Percentiles rank a stretch among this genome's conserved stretches.
These are phyloP conservation scores for Campopleginae sp. DNA, from an alignment of 2,888 invertebrate species.

Conservation along the genomic window DNA sequence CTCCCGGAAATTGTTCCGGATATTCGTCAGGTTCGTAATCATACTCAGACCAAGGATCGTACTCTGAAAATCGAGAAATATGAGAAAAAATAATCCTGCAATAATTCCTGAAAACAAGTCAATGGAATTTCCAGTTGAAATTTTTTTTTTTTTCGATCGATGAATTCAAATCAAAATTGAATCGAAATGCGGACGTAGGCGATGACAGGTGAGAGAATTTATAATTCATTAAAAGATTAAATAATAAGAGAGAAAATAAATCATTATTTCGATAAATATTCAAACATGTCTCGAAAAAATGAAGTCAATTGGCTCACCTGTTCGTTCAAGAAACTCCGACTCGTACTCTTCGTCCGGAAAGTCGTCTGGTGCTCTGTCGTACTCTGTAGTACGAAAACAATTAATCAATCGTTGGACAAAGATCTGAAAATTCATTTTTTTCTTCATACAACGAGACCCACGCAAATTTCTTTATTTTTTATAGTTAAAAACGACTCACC, in stretches of 20 bases:
- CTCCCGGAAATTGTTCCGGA: neutral
- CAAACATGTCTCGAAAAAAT: neutral
- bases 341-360: constrained; percentile 31
- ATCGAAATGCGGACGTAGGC: neutral
- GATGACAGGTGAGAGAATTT: no score
- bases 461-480: neutral
- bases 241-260: neutral
- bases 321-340: constrained; percentile 37
- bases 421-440: neutral
- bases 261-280: neutral
- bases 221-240: no score
- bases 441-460: neutral
- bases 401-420: neutral
- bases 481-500: neutral
- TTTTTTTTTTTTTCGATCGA: neutral
- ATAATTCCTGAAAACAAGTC: neutral
- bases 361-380: neutral
- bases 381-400: neutral
- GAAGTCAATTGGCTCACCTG: constrained; percentile 6
- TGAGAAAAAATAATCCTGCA: neutral
- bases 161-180: neutral
- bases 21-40: constrained; percentile 4
- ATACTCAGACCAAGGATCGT: neutral
- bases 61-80: constrained; percentile 17
- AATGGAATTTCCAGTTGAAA: neutral